A percentile compares a stretch with the other conserved stretches of the same genome.
These are phyloP conservation scores for Aricia artaxerxes DNA, from an alignment of 2,888 invertebrate species.

Conservation along the genomic window DNA sequence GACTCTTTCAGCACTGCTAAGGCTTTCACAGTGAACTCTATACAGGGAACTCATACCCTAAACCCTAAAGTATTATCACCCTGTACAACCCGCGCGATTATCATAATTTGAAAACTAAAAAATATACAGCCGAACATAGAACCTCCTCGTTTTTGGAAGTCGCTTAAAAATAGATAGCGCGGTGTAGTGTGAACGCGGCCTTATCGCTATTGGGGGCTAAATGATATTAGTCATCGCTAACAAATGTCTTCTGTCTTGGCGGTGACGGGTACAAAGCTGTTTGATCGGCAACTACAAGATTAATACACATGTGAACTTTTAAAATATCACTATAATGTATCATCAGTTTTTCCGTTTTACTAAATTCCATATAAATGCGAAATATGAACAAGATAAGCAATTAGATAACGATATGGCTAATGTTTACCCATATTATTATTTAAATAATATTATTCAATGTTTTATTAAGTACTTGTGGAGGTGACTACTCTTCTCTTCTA, in stretches of 20 bases:
- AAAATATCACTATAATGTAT: slow-evolving; percentile 30
- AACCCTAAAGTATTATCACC: too few species aligned
- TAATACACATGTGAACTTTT: slow-evolving; percentile 21
- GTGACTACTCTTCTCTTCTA: too few species aligned
- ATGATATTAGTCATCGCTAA: slow-evolving; percentile 39
- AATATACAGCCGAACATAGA: too few species aligned
- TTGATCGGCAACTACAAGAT: slow-evolving; percentile 28
- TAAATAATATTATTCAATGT: too few species aligned
- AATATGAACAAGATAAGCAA: background rate
- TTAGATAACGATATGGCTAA: too few species aligned
- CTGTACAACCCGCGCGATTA: too few species aligned
- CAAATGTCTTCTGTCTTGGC: slow-evolving; percentile 36
- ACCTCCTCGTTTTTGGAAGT: background rate
- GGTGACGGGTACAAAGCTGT: slow-evolving; percentile 33
- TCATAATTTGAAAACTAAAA: too few species aligned
- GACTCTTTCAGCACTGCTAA: too few species aligned
- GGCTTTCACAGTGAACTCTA: too few species aligned
- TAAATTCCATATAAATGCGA: background rate
- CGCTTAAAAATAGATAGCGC: background rate
- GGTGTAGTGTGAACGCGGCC: slow-evolving; percentile 22
- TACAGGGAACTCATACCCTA: too few species aligned
- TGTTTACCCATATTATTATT: too few species aligned
- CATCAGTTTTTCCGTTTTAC: background rate
- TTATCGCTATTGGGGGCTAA: slow-evolving; percentile 32
- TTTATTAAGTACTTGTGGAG: too few species aligned